Evolutionary conservation across 2,797 vertebrate genomes (phyloP).

Genomic region (Zenarchopterus dispar): DNA sequence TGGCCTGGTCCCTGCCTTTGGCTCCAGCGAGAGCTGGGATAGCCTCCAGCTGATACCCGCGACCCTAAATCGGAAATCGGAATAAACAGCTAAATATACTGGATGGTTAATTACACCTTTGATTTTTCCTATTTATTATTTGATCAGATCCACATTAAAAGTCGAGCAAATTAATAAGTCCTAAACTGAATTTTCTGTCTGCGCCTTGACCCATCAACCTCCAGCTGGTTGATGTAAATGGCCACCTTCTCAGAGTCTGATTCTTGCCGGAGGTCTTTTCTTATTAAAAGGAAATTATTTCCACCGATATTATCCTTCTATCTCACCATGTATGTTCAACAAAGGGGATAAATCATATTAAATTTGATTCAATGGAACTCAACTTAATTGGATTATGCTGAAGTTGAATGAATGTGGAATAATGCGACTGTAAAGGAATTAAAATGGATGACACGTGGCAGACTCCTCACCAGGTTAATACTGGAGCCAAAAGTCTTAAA

Average conservation of each 20-base stretch:
- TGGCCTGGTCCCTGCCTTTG: too few relatives aligned
- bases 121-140: too few relatives aligned
- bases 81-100: too few relatives aligned
- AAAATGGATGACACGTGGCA: conserved; percentile 3
- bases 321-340: too few relatives aligned
- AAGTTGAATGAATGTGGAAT: background rate
- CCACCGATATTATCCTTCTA: too few relatives aligned
- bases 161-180: background rate
- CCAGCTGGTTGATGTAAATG: background rate
- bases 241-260: background rate
- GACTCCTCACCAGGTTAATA: background rate
- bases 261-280: background rate
- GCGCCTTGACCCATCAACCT: background rate
- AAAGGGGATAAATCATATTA: too few relatives aligned
- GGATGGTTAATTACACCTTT: too few relatives aligned
- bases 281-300: background rate
- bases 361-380: background rate
- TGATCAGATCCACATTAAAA: too few relatives aligned
- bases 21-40: too few relatives aligned
- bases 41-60: too few relatives aligned
- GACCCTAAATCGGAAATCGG: too few relatives aligned
- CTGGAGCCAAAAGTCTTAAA: background rate
- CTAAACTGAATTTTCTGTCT: background rate
- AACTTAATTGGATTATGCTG: background rate
- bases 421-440: background rate